Percentiles rank a stretch among this genome's conserved stretches.
phyloP scores from a whole-genome alignment of 2,113 vertebrate genomes.

The human region DNA sequence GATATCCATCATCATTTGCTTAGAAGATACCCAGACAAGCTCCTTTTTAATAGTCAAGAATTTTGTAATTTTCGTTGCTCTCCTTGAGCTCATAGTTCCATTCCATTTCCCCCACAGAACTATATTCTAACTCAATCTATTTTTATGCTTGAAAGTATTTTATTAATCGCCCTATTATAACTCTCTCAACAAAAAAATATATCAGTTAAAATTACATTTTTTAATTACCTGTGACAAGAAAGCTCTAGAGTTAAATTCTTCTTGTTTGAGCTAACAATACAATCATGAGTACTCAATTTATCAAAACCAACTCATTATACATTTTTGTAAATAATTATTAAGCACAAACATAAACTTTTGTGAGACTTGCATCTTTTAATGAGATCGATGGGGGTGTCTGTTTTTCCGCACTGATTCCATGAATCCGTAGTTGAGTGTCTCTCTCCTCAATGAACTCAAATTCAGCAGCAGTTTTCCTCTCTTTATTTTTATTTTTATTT shows the following conservation, averaged over 20 bases:
- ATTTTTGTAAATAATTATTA: constrained; percentile 64
- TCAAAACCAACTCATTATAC: constrained; percentile 49
- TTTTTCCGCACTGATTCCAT: too few relatives aligned
- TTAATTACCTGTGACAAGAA: constrained; percentile 69
- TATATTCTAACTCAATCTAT: constrained; percentile 17
- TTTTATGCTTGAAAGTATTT: constrained; percentile 65
- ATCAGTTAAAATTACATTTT: constrained; percentile 72
- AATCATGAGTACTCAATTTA: constrained; percentile 46
- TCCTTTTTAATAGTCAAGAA: background rate
- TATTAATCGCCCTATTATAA: constrained; percentile 69
- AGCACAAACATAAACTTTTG: constrained; percentile 31
- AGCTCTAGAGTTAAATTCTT: constrained; percentile 40
- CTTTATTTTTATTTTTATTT: background rate
- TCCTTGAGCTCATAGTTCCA: constrained; percentile 56
- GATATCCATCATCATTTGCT: background rate
- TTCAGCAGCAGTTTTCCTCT: background rate
- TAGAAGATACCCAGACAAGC: background rate
- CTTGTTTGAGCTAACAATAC: constrained; percentile 40
- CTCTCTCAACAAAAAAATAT: constrained; percentile 57
- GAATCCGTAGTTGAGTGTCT: background rate
- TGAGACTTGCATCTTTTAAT: background rate
- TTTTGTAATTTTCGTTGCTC: constrained; percentile 30
- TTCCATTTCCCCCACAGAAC: constrained; percentile 34
- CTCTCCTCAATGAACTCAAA: background rate
- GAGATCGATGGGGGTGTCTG: background rate